Base-by-base conservation (phyloP, 2,113 vertebrate species). In the Pelmatolapia mariae region DNA sequence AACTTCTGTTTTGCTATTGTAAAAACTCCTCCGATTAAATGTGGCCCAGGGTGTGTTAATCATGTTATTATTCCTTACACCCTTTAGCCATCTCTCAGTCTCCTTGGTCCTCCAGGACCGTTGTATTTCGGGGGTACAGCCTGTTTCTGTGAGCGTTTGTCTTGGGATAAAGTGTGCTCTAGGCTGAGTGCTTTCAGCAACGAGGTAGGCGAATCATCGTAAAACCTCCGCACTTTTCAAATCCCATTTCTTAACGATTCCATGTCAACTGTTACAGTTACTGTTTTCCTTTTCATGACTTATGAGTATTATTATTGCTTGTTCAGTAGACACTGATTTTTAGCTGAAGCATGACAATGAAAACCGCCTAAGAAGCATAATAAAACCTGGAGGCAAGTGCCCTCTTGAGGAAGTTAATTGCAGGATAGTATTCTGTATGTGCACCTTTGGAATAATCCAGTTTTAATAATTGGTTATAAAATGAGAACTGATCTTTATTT, bases 51-150 rank as follows among this genome's bases (percentile, higher is more conserved):
- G 93, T 95, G 89, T 94, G 89, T 94, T 95, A 96, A 96, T 94
- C 86, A 91, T 95, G 86, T 94, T 90, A 92, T 95, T 96, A 93
- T 96, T 91, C 94, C 94, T 95, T 95, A 91, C 89, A 95, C 95
- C 94, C 94, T 95, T 91, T 95, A 96, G 96, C 96, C 93, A 76
- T 93, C 94, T 92, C 81, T 96, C 94, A 95, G 82, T 95, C 92
- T 93, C 86, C 93, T 91, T 93, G 94, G 94, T 96, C 90, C 94
- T 43, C 61, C 92, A 82, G 73, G 87, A 95, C 82, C 87, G 73
- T 95, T 88, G 91, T 85, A 87, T 94, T 89, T 83, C 80, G 82
- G 38, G 56, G 84, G 87, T 95, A 87, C 82, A n/a, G 57, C 87
- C 89, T 83, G 88, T 91, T 89, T 92, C 94, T 93, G 73, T 94